Percentiles rank a stretch among this genome's conserved stretches.
Conservation (phyloP, 2,888 invertebrate species). For the Sthenelais limicola region DNA sequence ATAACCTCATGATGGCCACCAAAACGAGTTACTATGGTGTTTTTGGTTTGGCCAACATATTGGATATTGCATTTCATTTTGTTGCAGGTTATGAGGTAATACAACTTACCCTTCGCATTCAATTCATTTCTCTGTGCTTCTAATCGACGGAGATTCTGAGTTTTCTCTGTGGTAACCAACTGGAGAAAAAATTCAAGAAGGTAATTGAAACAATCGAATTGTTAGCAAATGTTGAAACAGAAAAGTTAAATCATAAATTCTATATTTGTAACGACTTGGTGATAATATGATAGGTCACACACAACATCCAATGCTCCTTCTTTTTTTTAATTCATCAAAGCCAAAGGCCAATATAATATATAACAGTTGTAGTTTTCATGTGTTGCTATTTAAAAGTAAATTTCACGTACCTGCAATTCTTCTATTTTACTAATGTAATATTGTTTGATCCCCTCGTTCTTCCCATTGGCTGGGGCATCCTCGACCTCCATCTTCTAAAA, state of each 20-base stretch:
- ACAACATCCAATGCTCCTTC: background rate
- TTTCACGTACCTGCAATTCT: constrained; percentile 82
- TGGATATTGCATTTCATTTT: no score
- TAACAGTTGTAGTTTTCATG: background rate
- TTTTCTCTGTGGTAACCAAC: constrained; percentile 95
- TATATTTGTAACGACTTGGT: background rate
- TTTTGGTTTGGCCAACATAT: no score
- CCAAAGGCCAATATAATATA: background rate
- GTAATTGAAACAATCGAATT: background rate
- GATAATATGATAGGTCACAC: no score
- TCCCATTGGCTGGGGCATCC: constrained; percentile 52
- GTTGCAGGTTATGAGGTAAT: background rate
- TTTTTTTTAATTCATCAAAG: background rate
- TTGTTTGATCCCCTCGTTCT: constrained; percentile 81
- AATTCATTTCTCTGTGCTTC: constrained; percentile 99
- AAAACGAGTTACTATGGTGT: no score
- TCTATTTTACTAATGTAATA: constrained; percentile 99
- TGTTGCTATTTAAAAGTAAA: background rate
- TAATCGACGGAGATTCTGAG: constrained; percentile 94
- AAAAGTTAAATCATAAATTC: background rate
- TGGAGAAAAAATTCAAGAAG: constrained; percentile 59
- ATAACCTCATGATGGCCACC: no score
- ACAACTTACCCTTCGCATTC: constrained; percentile 89
- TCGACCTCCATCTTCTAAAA: constrained; percentile 71
- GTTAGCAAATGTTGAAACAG: constrained; percentile 22